phyloP scores from a whole-genome alignment of 2,888 invertebrate species.

The Platerodrilus igneus region DNA sequence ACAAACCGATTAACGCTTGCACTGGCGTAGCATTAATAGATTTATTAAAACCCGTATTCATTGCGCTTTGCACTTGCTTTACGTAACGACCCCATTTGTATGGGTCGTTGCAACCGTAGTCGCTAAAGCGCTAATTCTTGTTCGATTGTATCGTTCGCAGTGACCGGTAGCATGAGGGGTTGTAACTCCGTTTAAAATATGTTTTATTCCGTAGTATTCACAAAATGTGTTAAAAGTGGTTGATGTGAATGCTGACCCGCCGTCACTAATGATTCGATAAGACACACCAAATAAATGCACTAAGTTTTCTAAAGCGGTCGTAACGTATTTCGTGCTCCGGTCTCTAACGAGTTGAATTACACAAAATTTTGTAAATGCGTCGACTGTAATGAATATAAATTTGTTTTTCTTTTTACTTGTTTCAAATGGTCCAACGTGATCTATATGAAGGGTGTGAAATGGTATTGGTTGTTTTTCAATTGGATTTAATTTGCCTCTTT shows the following conservation, averaged over 20 bases:
- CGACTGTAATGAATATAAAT: conserved; percentile 34
- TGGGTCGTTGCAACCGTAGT: conserved; percentile 21
- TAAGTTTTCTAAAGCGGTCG: neutral
- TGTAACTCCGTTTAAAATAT: conserved; percentile 6
- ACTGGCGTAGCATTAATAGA: conserved; percentile 22
- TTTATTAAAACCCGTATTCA: conserved; percentile 29
- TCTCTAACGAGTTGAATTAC: conserved; percentile 5
- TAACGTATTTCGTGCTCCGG: neutral
- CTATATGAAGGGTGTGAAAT: conserved; percentile 33
- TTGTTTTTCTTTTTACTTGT: conserved; percentile 25
- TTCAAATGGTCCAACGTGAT: conserved; percentile 32
- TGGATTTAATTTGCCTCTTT: neutral
- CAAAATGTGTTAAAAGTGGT: conserved; percentile 1
- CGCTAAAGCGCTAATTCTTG: conserved; percentile 19
- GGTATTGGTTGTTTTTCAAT: no score
- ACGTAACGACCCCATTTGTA: conserved; percentile 30
- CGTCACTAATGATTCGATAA: conserved; percentile 2
- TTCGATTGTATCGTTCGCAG: conserved; percentile 26
- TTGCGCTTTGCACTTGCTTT: conserved; percentile 26
- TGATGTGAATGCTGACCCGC: conserved; percentile 2
- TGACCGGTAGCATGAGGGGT: conserved; percentile 13
- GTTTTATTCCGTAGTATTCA: neutral
- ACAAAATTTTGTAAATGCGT: conserved; percentile 38
- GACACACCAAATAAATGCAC: conserved; percentile 10
- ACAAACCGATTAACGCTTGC: conserved; percentile 25